Conservation (phyloP, 2,888 invertebrate genomes). For the Kuschelorhynchus macadamiae region DNA sequence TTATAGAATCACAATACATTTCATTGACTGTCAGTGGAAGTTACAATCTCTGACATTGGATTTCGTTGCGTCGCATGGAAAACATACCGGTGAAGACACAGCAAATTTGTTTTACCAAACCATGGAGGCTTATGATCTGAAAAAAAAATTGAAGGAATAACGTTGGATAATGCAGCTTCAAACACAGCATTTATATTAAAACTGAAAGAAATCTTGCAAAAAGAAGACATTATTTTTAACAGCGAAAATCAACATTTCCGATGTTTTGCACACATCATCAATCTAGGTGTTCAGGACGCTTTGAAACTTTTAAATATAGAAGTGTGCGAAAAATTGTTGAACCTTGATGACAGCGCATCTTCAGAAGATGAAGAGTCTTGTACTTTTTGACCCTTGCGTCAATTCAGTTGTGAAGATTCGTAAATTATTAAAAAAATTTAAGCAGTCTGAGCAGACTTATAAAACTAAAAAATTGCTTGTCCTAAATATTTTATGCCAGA, state of each 20-base stretch:
- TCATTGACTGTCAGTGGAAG: slow-evolving; percentile 54
- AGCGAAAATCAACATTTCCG: slow-evolving; percentile 55
- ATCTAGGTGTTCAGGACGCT: slow-evolving; percentile 57
- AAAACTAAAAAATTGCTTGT: too few species aligned
- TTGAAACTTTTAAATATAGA: background rate
- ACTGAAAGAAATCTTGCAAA: slow-evolving; percentile 46
- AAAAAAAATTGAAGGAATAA: slow-evolving; percentile 55
- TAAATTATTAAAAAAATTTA: too few species aligned
- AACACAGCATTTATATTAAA: slow-evolving; percentile 55
- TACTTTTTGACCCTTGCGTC: too few species aligned
- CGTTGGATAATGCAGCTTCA: slow-evolving; percentile 49
- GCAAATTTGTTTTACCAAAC: slow-evolving; percentile 36
- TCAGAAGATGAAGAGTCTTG: too few species aligned
- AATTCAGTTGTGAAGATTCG: too few species aligned
- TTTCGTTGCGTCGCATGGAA: slow-evolving; percentile 50
- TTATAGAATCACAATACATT: slow-evolving; percentile 57
- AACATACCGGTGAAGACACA: slow-evolving; percentile 53
- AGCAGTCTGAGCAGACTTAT: too few species aligned
- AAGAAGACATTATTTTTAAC: slow-evolving; percentile 41
- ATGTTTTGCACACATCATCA: too few species aligned
- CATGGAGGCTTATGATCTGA: slow-evolving; percentile 38
- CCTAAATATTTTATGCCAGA: too few species aligned
- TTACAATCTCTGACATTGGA: slow-evolving; percentile 35
- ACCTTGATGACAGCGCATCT: background rate
- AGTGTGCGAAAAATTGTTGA: background rate